Evolutionary conservation across 2,113 vertebrate genomes (phyloP).

Genomic region (Melanerpes aurifrons): DNA sequence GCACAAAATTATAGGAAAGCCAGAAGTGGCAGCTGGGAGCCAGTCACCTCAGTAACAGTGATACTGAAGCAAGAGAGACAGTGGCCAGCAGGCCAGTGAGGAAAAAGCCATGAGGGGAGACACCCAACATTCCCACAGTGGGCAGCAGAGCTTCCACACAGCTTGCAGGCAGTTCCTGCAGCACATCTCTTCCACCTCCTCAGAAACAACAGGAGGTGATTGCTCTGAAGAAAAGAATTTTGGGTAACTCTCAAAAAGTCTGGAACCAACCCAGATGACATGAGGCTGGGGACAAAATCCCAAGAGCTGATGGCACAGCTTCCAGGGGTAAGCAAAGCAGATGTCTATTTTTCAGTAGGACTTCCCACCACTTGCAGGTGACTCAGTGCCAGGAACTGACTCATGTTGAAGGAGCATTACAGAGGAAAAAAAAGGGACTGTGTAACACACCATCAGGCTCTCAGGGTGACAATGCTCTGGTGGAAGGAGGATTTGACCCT

Average conservation of each 20-base stretch:
- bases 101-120: neutral
- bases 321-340: neutral
- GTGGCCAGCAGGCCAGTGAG: neutral
- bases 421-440: slow-evolving; percentile 29
- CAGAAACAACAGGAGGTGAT: neutral
- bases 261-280: neutral
- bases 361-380: neutral
- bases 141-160: neutral
- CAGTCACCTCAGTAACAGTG: neutral
- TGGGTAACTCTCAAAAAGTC: neutral
- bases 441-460: slow-evolving; percentile 13
- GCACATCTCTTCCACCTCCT: neutral
- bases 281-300: neutral
- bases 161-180: neutral
- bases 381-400: slow-evolving; percentile 51
- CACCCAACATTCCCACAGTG: neutral
- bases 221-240: neutral
- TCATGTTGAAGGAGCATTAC: slow-evolving; percentile 30
- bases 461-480: neutral
- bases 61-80: neutral
- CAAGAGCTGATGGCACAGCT: neutral
- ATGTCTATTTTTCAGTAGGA: neutral
- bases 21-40: neutral
- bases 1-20: neutral
- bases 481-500: slow-evolving; percentile 36